Percentiles rank a stretch among this genome's conserved stretches.
These are phyloP conservation scores for Athalia circularis DNA, from an alignment of 2,888 invertebrate genomes.

Conservation along the genomic window DNA sequence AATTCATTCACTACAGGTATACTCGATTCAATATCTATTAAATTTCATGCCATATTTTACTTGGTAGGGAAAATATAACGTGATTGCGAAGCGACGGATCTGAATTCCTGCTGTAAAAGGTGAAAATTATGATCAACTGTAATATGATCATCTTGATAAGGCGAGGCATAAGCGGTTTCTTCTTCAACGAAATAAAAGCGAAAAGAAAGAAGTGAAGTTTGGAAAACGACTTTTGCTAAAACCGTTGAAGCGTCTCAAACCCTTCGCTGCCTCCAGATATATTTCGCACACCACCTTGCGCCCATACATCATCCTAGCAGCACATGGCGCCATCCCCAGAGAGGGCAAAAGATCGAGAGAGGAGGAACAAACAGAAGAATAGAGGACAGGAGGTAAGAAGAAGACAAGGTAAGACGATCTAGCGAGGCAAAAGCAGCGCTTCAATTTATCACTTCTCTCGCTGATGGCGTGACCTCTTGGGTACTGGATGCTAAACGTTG, in stretches of 20 bases:
- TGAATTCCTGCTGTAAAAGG: not conserved
- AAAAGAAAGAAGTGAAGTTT: slow-evolving; percentile 24
- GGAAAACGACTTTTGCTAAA: slow-evolving; percentile 4
- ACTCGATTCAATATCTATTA: too few relatives aligned
- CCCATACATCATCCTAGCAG: slow-evolving; percentile 67
- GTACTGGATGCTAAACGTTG: slow-evolving; percentile 40
- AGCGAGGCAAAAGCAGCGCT: slow-evolving; percentile 46
- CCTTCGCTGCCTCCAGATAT: slow-evolving; percentile 51
- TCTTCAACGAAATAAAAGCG: slow-evolving; percentile 21
- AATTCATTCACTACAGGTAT: too few relatives aligned
- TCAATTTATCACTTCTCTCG: slow-evolving; percentile 42
- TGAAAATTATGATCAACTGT: slow-evolving; percentile 16
- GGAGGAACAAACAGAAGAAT: slow-evolving; percentile 48
- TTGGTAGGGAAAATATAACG: too few relatives aligned
- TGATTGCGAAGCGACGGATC: too few relatives aligned
- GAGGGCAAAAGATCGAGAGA: slow-evolving; percentile 54
- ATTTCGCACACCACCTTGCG: slow-evolving; percentile 60
- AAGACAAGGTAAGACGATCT: slow-evolving; percentile 3
- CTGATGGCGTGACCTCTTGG: slow-evolving; percentile 40
- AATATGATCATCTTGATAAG: slow-evolving; percentile 8
- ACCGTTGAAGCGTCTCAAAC: slow-evolving; percentile 24
- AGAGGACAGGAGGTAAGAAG: slow-evolving; percentile 34
- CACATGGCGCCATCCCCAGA: slow-evolving; percentile 64
- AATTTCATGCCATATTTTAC: too few relatives aligned
- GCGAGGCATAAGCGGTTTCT: slow-evolving; percentile 1